Conservation (phyloP, 2,113 vertebrate genomes). For the Ameiurus melas region DNA sequence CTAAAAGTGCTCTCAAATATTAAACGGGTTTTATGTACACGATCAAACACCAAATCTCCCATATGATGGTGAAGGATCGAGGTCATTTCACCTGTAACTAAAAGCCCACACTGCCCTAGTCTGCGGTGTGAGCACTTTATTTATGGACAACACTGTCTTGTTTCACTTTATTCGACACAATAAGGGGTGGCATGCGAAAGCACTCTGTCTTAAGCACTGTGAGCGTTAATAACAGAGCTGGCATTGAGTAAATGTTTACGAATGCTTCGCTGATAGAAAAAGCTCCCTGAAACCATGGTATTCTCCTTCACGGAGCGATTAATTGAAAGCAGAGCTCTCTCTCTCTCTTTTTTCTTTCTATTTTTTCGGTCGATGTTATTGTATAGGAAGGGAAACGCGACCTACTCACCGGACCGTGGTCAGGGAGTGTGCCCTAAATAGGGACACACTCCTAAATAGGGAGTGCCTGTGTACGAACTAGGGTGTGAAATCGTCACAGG, state of each 20-base stretch:
- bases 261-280: background rate
- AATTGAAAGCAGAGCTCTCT: background rate
- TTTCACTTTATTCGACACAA: background rate
- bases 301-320: background rate
- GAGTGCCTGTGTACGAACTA: background rate
- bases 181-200: background rate
- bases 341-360: too few relatives aligned
- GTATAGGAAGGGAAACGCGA: background rate
- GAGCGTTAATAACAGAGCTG: background rate
- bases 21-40: background rate
- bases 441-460: too few relatives aligned
- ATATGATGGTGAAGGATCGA: background rate
- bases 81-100: conserved; percentile 2
- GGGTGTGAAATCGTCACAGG: background rate
- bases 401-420: background rate
- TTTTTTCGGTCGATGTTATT: background rate
- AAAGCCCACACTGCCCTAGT: background rate
- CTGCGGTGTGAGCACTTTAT: background rate
- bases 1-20: background rate
- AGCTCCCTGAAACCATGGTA: background rate
- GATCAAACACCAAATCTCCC: background rate
- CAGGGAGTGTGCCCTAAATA: background rate
- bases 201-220: background rate
- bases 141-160: background rate
- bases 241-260: conserved; percentile 1